Evolutionary conservation across 35 echinoderm and acorn worm genomes (phyloP).

Genomic region (Patiria miniata): DNA sequence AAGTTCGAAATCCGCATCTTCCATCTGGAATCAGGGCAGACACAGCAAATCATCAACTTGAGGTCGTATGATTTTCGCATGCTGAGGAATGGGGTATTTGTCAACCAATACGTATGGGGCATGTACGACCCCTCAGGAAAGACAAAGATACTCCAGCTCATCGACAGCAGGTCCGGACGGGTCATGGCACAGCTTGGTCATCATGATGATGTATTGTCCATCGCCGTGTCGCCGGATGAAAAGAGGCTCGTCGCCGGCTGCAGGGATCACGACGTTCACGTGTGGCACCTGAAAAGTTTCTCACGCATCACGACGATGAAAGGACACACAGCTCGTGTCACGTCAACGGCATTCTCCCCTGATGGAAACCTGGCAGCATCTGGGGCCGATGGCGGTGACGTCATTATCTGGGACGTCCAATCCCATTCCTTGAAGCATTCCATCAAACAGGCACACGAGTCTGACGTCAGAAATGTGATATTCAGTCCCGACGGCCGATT

Average conservation of each 20-base stretch:
- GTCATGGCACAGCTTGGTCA: background rate
- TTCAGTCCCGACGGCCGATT: slow-evolving; percentile 20
- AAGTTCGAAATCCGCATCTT: slow-evolving; percentile 19
- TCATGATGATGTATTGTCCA: background rate
- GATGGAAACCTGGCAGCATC: background rate
- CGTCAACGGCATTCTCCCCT: background rate
- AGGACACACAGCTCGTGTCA: slow-evolving; percentile 13
- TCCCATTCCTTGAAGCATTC: background rate
- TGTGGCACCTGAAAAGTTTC: background rate
- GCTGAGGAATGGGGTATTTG: slow-evolving; percentile 4
- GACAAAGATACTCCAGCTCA: slow-evolving; percentile 28
- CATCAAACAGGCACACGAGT: slow-evolving; percentile 20
- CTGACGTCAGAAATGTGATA: background rate
- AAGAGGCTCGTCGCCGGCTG: background rate
- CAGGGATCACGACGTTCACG: background rate
- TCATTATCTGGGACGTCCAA: slow-evolving; percentile 20
- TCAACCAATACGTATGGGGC: background rate
- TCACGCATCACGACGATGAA: slow-evolving; percentile 17
- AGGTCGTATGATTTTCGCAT: slow-evolving; percentile 6
- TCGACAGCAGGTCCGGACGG: background rate
- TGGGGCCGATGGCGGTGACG: slow-evolving; percentile 25
- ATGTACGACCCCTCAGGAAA: slow-evolving; percentile 33
- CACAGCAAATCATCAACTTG: background rate
- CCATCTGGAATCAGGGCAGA: background rate
- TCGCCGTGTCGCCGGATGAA: slow-evolving; percentile 22